These are phyloP conservation scores for Myopa tessellatipennis DNA, from an alignment of 2,888 invertebrate species.

Conservation along the genomic window DNA sequence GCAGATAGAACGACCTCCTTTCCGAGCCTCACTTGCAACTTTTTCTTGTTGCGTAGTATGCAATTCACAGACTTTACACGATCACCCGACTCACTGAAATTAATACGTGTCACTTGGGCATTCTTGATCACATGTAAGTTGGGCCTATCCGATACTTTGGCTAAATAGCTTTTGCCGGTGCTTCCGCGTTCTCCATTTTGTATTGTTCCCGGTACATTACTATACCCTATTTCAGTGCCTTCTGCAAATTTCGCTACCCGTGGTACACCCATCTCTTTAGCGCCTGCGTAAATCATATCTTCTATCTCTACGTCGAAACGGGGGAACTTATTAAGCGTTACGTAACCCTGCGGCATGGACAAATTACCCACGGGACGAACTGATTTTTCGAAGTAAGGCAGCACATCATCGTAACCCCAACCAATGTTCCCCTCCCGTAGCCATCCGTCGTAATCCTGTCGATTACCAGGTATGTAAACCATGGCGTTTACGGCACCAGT, in stretches of 20 bases:
- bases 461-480: conserved; percentile 75
- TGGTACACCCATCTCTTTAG: conserved; percentile 68
- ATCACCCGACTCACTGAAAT: conserved; percentile 67
- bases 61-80: conserved; percentile 69
- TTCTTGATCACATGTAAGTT: conserved; percentile 74
- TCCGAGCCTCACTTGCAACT: conserved; percentile 51
- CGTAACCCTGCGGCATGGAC: conserved; percentile 59
- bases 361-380: conserved; percentile 55
- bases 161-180: conserved; percentile 79
- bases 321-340: conserved; percentile 68
- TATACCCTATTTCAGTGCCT: conserved; percentile 69
- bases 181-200: conserved; percentile 79
- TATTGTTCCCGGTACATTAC: conserved; percentile 68
- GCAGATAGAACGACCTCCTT: conserved; percentile 63
- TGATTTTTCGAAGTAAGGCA: conserved; percentile 85
- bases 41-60: conserved; percentile 68
- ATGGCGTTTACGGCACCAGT: conserved; percentile 75
- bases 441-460: conserved; percentile 76
- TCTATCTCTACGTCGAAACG: conserved; percentile 47
- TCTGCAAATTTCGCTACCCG: conserved; percentile 63
- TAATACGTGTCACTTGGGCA: conserved; percentile 71
- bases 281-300: conserved; percentile 66
- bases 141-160: conserved; percentile 68
- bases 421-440: conserved; percentile 71
- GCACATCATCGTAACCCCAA: conserved; percentile 81